Base-by-base conservation (phyloP, 2,113 vertebrate genomes). In the Fukomys damarensis region DNA sequence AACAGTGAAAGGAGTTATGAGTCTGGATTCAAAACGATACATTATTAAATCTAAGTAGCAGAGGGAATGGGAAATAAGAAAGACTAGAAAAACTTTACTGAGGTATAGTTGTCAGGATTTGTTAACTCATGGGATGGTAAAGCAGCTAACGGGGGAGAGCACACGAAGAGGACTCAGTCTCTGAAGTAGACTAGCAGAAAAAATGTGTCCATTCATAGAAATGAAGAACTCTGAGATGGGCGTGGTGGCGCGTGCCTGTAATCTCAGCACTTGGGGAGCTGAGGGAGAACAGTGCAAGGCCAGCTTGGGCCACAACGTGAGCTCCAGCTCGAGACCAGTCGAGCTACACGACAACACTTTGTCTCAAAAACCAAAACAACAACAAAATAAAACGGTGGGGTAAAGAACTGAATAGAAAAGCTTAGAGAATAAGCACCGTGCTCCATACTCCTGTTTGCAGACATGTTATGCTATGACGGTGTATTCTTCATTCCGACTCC, bases 21-120 rank as follows among this genome's bases (percentile, higher is more conserved):
- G 61, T 19, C 83, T 90, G 66, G 32, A 83, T 68, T 77, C 86
- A 89, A 46, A 65, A 59, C 59, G 61, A 87, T n/a, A 46, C 52
- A 49, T 86, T 89, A 89, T 88, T 56, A 89, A 65, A 95, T 76
- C 88, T 80, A 30, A 77, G 20, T 58, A 59, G 81, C 4, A n/a
- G 28, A 66, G 56, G 20, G 9, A 58, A 20, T 79, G 24, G 35
- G 74, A 93, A 85, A 19, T 17, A 70, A 80, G 56, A 46, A 65
- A 66, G 16, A 54, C 19, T 49, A n/a, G 52, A 58, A 83, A 96
- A 74, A 16, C 46, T 54, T 86, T 17, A 14, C 24, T 80, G 46
- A 90, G 32, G 58, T 96, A 0, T 58, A 72, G 9, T 70, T 72
- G n/a, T 80, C 49, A 59, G 22, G 24, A 82, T 54, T 86, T 61